Percentiles rank a stretch among this genome's conserved stretches.
phyloP scores from a whole-genome alignment of 2,113 vertebrate species.

The Scomber colias region DNA sequence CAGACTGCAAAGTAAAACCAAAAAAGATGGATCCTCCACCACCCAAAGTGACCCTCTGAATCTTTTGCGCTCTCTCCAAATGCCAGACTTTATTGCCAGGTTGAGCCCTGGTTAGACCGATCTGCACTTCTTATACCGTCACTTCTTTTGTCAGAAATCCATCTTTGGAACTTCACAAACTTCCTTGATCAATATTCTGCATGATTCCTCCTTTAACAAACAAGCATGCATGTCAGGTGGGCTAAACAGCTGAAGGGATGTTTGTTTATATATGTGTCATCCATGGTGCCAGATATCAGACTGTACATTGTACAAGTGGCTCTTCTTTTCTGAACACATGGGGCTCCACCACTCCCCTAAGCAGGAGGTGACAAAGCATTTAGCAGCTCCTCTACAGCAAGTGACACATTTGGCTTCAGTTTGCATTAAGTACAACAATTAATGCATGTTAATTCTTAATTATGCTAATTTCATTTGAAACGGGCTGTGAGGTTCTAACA shows the following conservation, averaged over 20 bases:
- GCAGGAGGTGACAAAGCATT: conserved; percentile 93
- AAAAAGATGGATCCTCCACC: conserved; percentile 55
- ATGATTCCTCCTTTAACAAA: conserved; percentile 25
- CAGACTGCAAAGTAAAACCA: conserved; percentile 70
- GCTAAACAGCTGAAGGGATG: conserved; percentile 36
- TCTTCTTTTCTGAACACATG: conserved; percentile 42
- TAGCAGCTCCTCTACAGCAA: conserved; percentile 88
- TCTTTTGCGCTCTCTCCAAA: conserved; percentile 72
- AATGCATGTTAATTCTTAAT: conserved; percentile 99
- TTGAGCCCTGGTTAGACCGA: conserved; percentile 70
- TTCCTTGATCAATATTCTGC: conserved; percentile 54
- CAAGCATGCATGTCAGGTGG: conserved; percentile 9
- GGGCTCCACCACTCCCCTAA: conserved; percentile 87
- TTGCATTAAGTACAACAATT: conserved; percentile 97
- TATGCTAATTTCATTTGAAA: conserved; percentile 96
- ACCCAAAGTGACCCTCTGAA: conserved; percentile 48
- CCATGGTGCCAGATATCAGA: conserved; percentile 9
- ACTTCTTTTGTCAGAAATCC: conserved; percentile 57
- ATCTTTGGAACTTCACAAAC: conserved; percentile 61
- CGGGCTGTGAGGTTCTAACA: conserved; percentile 90
- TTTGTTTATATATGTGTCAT: conserved; percentile 46
- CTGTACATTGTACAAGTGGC: conserved; percentile 11
- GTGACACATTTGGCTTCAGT: conserved; percentile 94
- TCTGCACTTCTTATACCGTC: conserved; percentile 68
- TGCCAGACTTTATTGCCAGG: conserved; percentile 81